Conservation (phyloP, 2,113 vertebrate species). For the Myrmophylax atrothorax region DNA sequence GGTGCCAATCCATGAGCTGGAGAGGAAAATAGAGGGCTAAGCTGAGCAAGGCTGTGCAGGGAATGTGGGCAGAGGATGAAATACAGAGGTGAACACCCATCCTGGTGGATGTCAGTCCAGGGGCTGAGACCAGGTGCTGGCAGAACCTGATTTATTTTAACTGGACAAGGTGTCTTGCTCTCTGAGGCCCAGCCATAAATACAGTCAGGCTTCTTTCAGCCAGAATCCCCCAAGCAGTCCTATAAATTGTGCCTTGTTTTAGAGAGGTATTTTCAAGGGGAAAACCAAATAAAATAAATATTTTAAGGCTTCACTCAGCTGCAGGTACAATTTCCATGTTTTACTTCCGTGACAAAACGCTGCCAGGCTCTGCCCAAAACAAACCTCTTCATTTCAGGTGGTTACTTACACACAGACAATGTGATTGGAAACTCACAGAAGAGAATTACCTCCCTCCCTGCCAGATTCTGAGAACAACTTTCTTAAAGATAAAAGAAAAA, state of each 20-base stretch:
- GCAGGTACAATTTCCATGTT: neutral
- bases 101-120: neutral
- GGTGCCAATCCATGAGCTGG: neutral
- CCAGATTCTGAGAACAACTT: neutral
- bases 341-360: neutral
- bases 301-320: neutral
- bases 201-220: neutral
- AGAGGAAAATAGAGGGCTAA: neutral
- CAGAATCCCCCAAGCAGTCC: neutral
- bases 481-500: neutral
- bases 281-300: neutral
- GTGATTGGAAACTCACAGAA: neutral
- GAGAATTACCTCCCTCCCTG: neutral
- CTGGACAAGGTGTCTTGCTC: neutral
- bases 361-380: neutral
- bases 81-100: neutral
- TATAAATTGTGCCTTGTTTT: neutral
- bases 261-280: neutral
- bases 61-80: neutral
- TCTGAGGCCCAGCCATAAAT: neutral
- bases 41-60: accelerated
- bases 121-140: neutral
- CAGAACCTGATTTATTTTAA: neutral
- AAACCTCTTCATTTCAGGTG: neutral
- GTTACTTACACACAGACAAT: neutral